Percentiles rank a stretch among this genome's conserved stretches.
Conservation (phyloP, 2,888 invertebrate genomes). For the Sisyra terminalis region DNA sequence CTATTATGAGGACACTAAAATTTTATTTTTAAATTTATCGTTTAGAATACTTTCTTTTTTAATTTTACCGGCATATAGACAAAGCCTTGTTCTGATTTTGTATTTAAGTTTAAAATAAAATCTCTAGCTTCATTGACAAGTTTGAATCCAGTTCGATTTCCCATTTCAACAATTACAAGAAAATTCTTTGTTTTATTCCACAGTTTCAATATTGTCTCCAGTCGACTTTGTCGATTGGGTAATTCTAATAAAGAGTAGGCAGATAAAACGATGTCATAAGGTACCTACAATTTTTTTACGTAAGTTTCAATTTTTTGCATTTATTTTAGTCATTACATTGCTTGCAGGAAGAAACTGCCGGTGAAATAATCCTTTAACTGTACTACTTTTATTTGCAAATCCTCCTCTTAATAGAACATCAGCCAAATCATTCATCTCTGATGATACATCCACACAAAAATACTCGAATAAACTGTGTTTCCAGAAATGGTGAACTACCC, state of each 20-base stretch:
- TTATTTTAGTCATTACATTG: no score
- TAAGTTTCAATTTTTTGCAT: no score
- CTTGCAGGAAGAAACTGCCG: constrained; percentile 67
- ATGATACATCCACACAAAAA: constrained; percentile 69
- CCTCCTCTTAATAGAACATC: constrained; percentile 51
- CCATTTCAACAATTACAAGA: constrained; percentile 70
- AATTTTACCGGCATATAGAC: constrained; percentile 60
- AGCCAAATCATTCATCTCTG: constrained; percentile 68
- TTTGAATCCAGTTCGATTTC: constrained; percentile 65
- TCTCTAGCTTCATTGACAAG: constrained; percentile 70
- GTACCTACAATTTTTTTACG: constrained; percentile 28
- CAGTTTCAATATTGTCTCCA: constrained; percentile 54
- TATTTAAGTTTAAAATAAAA: constrained; percentile 44
- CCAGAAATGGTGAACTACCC: constrained; percentile 71
- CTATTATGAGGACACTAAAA: constrained; percentile 68
- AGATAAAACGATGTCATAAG: constrained; percentile 66
- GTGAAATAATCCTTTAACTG: constrained; percentile 47
- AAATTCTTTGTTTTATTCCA: constrained; percentile 78
- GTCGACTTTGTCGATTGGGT: constrained; percentile 42
- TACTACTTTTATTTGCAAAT: constrained; percentile 38
- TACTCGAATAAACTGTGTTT: constrained; percentile 56
- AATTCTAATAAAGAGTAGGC: constrained; percentile 72
- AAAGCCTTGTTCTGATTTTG: constrained; percentile 30
- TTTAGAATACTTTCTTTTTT: constrained; percentile 5
- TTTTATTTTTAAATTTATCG: no score